Conservation (phyloP, 2,797 vertebrate species). For the Xenentodon cancila region DNA sequence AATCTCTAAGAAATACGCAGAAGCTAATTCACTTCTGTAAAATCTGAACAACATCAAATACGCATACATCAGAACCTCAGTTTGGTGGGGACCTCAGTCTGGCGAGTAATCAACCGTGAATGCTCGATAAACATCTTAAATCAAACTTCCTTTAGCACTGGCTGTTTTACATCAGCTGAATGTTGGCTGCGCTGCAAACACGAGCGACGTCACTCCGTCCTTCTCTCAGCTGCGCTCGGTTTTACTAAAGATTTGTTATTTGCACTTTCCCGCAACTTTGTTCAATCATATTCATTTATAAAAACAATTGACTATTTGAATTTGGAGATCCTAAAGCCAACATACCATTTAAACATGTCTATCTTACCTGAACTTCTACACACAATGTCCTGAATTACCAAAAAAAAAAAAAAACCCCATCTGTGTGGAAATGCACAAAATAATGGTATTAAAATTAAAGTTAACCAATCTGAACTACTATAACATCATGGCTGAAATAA, state of each 20-base stretch:
- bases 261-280: constrained; percentile 64
- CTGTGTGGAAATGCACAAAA: constrained; percentile 51
- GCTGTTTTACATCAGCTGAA: constrained; percentile 18
- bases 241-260: constrained; percentile 42
- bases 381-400: constrained; percentile 17
- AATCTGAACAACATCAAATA: constrained; percentile 56
- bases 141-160: constrained; percentile 22
- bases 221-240: constrained; percentile 5
- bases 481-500: constrained; percentile 27
- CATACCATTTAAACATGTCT: constrained; percentile 5
- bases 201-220: not conserved
- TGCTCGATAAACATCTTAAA: not conserved
- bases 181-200: not conserved
- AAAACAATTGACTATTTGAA: constrained; percentile 26
- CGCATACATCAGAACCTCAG: constrained; percentile 33
- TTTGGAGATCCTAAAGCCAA: constrained; percentile 30
- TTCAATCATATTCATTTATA: constrained; percentile 17
- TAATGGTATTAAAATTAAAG: constrained; percentile 41
- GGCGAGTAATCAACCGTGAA: constrained; percentile 18
- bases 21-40: constrained; percentile 56
- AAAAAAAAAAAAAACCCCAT: constrained; percentile 28
- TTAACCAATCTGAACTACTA: constrained; percentile 25
- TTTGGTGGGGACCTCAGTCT: constrained; percentile 24
- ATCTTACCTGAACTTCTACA: constrained; percentile 8
- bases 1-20: constrained; percentile 63